A percentile compares a stretch with the other conserved stretches of the same genome.
Conservation (phyloP, 2,888 invertebrate genomes). For the Agrotis exclamationis region DNA sequence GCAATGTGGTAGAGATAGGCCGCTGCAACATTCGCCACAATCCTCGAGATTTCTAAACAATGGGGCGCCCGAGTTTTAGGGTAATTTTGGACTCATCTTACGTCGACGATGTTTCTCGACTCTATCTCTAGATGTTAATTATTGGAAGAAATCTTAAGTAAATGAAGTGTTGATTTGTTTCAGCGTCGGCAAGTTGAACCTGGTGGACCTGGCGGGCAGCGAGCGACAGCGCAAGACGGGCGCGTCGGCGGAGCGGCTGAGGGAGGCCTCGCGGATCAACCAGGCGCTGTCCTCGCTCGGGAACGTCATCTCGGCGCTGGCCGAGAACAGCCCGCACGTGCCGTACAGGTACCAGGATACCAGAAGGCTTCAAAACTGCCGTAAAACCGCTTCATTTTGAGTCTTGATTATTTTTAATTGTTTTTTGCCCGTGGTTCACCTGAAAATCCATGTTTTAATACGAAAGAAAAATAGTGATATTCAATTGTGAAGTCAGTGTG, state of each 20-base stretch:
- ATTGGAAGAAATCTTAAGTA: no score
- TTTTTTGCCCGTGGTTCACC: no score
- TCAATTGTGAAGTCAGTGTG: no score
- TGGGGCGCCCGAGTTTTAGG: background rate
- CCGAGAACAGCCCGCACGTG: conserved; percentile 98
- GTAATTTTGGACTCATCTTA: background rate
- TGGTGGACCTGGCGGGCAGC: conserved; percentile 99
- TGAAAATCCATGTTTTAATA: no score
- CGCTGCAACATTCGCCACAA: background rate
- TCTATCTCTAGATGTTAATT: background rate
- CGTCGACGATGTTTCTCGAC: no score
- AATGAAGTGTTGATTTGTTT: background rate
- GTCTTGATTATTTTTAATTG: no score
- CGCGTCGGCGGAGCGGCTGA: conserved; percentile 97
- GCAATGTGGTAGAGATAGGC: background rate
- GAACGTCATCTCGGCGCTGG: conserved; percentile 99
- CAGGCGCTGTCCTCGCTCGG: conserved; percentile 99
- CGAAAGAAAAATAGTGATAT: background rate
- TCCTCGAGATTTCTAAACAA: background rate
- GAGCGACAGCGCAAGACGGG: conserved; percentile 99
- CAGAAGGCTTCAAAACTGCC: no score
- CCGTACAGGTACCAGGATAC: conserved; percentile 93
- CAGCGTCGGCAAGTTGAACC: conserved; percentile 98
- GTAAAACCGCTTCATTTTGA: no score
- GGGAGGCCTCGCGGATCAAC: conserved; percentile 99